Base-by-base conservation (phyloP, 2,888 invertebrate genomes). In the Lamproptera curius region DNA sequence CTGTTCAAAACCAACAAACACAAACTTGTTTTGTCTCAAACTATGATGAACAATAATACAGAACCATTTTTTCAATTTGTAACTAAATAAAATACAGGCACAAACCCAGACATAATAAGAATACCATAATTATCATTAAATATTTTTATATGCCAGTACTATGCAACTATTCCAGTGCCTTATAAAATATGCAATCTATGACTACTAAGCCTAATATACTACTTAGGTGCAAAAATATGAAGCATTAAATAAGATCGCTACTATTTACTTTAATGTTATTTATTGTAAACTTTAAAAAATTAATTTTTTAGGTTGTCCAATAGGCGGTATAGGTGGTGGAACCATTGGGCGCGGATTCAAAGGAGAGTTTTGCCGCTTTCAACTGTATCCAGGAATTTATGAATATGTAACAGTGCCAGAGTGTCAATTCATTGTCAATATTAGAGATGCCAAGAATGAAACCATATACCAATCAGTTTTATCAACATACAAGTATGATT, bases 291-390 rank as follows among this genome's bases (percentile, higher is more conserved):
- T 20, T 38, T 17, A 16, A 13, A 42, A 17, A 9, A 23, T 13
- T 31, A 26, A 47, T 38, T 63, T 70, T 40, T 26, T 34, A 96
- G 96, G 96, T 50, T 88, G 88, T 63, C 88, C 88, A 9, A 79
- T 88, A 52, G 88, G 88, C 31, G 88, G 88, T n/a, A 88, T 88
- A 40, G 88, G 88, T 39, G 85, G 86, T 42, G 88, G 88, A 10
- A 92, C 94, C 0, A 97, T 98, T 62, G 97, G 97, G 1, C 90
- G 97, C 44, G 97, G 97, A 2, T 98, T 92, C 78, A 92, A 92
- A 65, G 98, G 98, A 13, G 97, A 97, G 79, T 98, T 98, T 81
- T 97, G 97, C 74, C 91, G 97, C 46, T 98, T 92, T 75, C 95
- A 96, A 74, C 88, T 98, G 68, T 91, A 92, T 53, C 98, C 98